These are phyloP conservation scores for Poecilia velifera DNA, from an alignment of 2,797 vertebrate species.

Conservation along the genomic window DNA sequence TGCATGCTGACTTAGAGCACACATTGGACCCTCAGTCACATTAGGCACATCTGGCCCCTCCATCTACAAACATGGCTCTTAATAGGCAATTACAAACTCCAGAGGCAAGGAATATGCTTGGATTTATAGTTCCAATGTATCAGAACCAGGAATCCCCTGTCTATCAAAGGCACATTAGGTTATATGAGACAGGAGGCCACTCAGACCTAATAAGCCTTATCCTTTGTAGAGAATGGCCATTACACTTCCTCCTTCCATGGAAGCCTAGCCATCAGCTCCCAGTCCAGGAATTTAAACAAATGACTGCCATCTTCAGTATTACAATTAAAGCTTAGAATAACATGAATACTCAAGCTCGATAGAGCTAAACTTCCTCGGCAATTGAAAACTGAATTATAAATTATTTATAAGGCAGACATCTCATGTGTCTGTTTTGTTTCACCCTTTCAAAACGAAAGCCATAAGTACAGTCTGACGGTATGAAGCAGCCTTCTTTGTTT, in stretches of 20 bases:
- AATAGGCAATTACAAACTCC: conserved; percentile 81
- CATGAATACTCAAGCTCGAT: conserved; percentile 64
- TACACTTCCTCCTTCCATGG: conserved; percentile 64
- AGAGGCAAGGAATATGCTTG: conserved; percentile 69
- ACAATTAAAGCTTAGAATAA: conserved; percentile 73
- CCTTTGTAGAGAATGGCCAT: conserved; percentile 78
- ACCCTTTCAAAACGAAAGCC: conserved; percentile 51
- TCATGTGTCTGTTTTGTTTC: conserved; percentile 60
- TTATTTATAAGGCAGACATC: conserved; percentile 57
- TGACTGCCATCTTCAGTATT: conserved; percentile 67
- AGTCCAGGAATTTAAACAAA: conserved; percentile 77
- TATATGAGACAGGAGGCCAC: conserved; percentile 81
- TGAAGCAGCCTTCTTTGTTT: conserved; percentile 40
- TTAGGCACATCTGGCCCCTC: conserved; percentile 80
- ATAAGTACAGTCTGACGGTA: conserved; percentile 42
- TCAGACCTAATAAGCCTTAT: conserved; percentile 84
- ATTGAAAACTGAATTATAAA: conserved; percentile 65
- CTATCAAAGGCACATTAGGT: conserved; percentile 80
- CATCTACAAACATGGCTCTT: conserved; percentile 76
- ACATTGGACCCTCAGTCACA: conserved; percentile 68
- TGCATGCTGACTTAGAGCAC: conserved; percentile 56
- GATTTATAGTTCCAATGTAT: conserved; percentile 78
- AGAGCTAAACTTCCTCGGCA: conserved; percentile 48
- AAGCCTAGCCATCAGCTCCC: conserved; percentile 63
- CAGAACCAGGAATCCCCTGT: conserved; percentile 73